Conservation (phyloP, 1,140 invertebrate species). For the Pogonognathellus flavescens region DNA sequence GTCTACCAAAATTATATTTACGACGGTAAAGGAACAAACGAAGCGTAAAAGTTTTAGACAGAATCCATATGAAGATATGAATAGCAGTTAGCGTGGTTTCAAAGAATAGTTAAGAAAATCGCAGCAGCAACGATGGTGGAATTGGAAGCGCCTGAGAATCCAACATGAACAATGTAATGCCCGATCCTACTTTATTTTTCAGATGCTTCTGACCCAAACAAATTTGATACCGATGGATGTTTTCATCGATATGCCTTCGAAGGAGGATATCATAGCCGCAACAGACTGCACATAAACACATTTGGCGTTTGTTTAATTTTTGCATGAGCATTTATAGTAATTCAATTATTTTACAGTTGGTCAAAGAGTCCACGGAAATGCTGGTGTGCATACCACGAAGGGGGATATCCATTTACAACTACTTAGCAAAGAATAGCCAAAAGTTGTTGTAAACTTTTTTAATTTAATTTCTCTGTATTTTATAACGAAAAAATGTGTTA, state of each 20-base stretch:
- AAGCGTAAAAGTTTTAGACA: constrained; percentile 85
- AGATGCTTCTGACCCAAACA: constrained; percentile 90
- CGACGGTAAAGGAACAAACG: constrained; percentile 84
- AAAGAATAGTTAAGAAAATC: constrained; percentile 82
- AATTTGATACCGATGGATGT: constrained; percentile 91
- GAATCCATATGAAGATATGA: constrained; percentile 85
- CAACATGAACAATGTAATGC: constrained; percentile 80
- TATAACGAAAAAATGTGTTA: too few relatives aligned
- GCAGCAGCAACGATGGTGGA: constrained; percentile 88
- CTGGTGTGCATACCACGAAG: constrained; percentile 93
- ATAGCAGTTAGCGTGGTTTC: constrained; percentile 89
- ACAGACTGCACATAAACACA: constrained; percentile 89
- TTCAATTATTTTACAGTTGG: constrained; percentile 72
- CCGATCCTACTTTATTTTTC: constrained; percentile 93
- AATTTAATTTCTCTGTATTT: too few relatives aligned
- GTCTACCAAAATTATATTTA: constrained; percentile 88
- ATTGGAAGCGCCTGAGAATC: constrained; percentile 97
- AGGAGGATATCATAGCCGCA: constrained; percentile 97
- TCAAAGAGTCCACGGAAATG: constrained; percentile 87
- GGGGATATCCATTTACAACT: constrained; percentile 89
- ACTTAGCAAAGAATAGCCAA: constrained; percentile 94
- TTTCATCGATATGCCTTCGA: constrained; percentile 98
- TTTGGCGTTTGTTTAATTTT: constrained; percentile 54
- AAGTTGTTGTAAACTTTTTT: constrained; percentile 98
- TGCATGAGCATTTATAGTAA: too few relatives aligned